Percentiles rank a stretch among this genome's conserved stretches.
Evolutionary conservation across 1,140 invertebrate genomes (phyloP).

Genomic region (Drosophila arawakana): DNA sequence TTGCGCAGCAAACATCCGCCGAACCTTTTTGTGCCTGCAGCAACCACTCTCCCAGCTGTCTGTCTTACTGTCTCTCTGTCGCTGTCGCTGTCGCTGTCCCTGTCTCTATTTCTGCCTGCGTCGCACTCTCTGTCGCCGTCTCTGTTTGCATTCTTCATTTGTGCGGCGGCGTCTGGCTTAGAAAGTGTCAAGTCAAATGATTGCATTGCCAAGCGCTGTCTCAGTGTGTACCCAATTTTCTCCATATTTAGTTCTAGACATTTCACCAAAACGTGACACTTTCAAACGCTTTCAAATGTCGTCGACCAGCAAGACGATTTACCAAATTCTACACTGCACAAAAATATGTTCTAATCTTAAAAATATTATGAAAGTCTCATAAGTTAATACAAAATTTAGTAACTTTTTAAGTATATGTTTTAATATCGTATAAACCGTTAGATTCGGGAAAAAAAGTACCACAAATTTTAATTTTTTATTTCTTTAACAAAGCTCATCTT

Average conservation of each 20-base stretch:
- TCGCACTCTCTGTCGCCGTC: constrained; percentile 15
- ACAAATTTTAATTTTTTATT: too few relatives aligned
- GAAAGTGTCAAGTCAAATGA: constrained; percentile 79
- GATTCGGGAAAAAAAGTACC: too few relatives aligned
- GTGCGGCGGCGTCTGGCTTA: constrained; percentile 50
- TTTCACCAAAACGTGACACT: constrained; percentile 72
- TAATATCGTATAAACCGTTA: too few relatives aligned
- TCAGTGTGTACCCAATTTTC: constrained; percentile 74
- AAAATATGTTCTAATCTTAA: too few relatives aligned
- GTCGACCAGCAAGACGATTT: constrained; percentile 57
- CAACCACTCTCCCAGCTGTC: not conserved
- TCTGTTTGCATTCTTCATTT: constrained; percentile 71
- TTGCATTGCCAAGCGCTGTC: constrained; percentile 46
- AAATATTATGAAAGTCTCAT: too few relatives aligned
- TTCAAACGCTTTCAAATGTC: constrained; percentile 68
- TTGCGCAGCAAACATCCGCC: constrained; percentile 64
- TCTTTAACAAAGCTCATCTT: too few relatives aligned
- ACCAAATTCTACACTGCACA: constrained; percentile 22
- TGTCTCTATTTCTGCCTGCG: constrained; percentile 29
- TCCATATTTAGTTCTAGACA: constrained; percentile 79
- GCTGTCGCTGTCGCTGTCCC: constrained; percentile 38
- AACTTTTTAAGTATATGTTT: too few relatives aligned
- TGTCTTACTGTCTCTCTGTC: not conserved
- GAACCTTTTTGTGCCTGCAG: constrained; percentile 41
- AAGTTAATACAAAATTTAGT: too few relatives aligned